These are phyloP conservation scores for Lacanobia wlatinum DNA, from an alignment of 2,888 invertebrate species.

Conservation along the genomic window DNA sequence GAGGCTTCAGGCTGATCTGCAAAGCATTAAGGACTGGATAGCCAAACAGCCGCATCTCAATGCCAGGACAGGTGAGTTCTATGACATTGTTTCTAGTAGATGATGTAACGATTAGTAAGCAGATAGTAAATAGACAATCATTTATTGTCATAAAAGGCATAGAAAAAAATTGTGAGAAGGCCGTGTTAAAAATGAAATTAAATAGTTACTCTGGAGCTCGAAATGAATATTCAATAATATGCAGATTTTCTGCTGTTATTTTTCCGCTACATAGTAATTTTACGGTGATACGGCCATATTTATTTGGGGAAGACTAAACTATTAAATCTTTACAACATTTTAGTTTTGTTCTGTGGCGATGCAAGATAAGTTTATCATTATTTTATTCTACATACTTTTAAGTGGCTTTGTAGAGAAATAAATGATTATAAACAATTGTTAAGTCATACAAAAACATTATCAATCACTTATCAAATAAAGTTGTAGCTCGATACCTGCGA, in stretches of 20 bases:
- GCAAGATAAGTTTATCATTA: neutral
- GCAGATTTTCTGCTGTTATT: neutral
- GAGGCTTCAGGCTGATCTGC: slow-evolving; percentile 84
- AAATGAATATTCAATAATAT: neutral
- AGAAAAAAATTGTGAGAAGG: neutral
- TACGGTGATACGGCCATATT: neutral
- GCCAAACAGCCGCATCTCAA: slow-evolving; percentile 90
- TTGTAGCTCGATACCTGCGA: neutral
- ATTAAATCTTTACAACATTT: neutral
- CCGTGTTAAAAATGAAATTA: neutral
- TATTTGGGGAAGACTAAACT: neutral
- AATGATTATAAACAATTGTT: slow-evolving; percentile 1
- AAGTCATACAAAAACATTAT: slow-evolving; percentile 19
- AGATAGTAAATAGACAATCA: neutral
- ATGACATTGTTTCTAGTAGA: neutral
- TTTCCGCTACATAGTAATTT: neutral
- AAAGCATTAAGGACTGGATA: slow-evolving; percentile 90
- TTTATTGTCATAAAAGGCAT: neutral
- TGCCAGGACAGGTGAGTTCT: slow-evolving; percentile 73
- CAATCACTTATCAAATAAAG: slow-evolving; percentile 18
- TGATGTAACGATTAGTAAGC: slow-evolving; percentile 18
- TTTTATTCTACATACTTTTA: neutral
- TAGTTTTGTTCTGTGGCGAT: neutral
- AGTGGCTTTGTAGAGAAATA: neutral
- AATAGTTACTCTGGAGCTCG: no score